Base-by-base conservation (phyloP, 1,140 invertebrate genomes). In the Idris sp. region DNA sequence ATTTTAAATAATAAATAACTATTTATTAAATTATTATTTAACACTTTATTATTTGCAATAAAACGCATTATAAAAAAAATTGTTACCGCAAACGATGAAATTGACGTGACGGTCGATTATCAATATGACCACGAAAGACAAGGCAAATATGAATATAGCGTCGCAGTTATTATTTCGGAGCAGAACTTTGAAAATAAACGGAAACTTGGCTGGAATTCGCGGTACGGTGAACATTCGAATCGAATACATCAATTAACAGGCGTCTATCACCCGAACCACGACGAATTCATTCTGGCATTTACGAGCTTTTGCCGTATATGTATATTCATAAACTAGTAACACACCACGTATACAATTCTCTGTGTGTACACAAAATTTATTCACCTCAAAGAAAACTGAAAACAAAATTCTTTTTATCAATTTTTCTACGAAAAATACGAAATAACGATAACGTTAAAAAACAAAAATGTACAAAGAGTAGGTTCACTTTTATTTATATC, bases 231-330 rank as follows among this genome's bases (percentile, higher is more conserved):
- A 64, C 51, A 56, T 53, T 62, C 67, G 40, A 69, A 51, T 69
- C 65, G 53, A 69, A 69, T 69, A 69, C 49, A 69, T 71, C 67
- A 71, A 71, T 61, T 61, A 61, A 61, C 40, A 31, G 31, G 25
- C 65, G 53, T 69, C 65, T 58, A 53, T 69, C 54, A 44, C 19
- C n/a, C 35, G 36, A 64, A 58, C 40, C 44, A 10, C 44, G 19
- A 44, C 38, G 31, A 46, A 48, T 38, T 46, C 31, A 10, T 31
- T 38, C 33, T 54, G 41, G 18, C 41, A 48, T 56, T 67, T 67
- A 59, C 44, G 64, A 59, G 44, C 44, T 43, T 58, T 59, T 13
- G 14, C 4, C 16, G 2, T 51, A 11, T 41, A 40, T 48, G 18
- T 59, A 28, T 28, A 51, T 51, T 51, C 28, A 40, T 49, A 41